Percentiles rank a stretch among this genome's conserved stretches.
Conservation (phyloP, 2,888 invertebrate species). For the Temnothorax ravouxi region DNA sequence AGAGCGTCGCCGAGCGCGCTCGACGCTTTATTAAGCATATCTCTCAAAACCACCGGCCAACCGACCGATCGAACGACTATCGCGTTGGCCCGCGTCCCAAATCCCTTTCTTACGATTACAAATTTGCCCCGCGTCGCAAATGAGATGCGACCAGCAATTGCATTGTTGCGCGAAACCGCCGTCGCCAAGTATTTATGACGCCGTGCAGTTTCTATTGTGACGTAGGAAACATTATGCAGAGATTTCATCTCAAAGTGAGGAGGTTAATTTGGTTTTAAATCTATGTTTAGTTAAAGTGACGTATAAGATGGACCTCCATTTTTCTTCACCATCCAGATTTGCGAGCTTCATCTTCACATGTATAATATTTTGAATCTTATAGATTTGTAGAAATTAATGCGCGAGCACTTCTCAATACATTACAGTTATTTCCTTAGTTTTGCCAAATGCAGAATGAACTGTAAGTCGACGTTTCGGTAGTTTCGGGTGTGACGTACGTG, state of each 20-base stretch:
- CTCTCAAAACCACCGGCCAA: constrained; percentile 66
- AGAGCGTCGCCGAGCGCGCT: constrained; percentile 39
- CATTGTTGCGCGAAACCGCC: neutral
- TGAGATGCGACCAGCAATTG: constrained; percentile 2
- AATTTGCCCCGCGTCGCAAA: constrained; percentile 20
- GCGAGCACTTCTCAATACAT: neutral
- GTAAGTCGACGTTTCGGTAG: neutral
- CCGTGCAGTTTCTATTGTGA: neutral
- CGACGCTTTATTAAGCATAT: constrained; percentile 72
- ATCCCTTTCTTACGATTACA: constrained; percentile 25
- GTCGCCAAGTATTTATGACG: constrained; percentile 1
- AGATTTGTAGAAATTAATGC: neutral
- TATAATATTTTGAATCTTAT: neutral
- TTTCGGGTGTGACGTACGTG: constrained; percentile 15
- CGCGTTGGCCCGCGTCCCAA: neutral
- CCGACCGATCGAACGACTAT: constrained; percentile 39
- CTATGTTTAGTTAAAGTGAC: neutral
- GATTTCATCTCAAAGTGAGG: neutral
- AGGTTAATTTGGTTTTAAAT: constrained; percentile 19
- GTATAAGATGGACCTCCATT: neutral
- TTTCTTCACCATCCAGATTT: neutral
- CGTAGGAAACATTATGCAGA: neutral
- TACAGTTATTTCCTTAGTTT: neutral
- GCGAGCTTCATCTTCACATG: neutral
- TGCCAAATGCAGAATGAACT: neutral